These are phyloP conservation scores for Morpho achilles DNA, from an alignment of 2,888 invertebrate genomes.

Conservation along the genomic window DNA sequence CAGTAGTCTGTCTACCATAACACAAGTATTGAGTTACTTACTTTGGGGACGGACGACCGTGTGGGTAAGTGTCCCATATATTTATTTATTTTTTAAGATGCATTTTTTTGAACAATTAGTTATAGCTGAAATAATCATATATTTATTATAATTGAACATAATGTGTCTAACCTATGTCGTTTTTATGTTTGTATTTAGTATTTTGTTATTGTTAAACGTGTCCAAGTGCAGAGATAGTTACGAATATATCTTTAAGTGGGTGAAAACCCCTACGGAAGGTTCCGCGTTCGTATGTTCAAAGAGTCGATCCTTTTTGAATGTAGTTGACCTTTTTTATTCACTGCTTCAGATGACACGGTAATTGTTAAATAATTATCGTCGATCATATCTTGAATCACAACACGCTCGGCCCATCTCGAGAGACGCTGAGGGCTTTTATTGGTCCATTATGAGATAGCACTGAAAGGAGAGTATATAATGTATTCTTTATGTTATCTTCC, in stretches of 20 bases:
- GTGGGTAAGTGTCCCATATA: no score
- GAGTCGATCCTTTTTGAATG: constrained; percentile 20
- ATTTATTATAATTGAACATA: no score
- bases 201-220: no score
- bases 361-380: constrained; percentile 29
- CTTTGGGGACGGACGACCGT: no score
- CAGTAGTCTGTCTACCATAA: no score
- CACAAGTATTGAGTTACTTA: no score
- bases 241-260: not conserved
- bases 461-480: not conserved
- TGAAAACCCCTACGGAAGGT: constrained; percentile 1
- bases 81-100: no score
- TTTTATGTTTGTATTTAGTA: no score
- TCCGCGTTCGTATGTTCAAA: constrained; percentile 15
- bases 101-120: no score
- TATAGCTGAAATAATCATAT: no score
- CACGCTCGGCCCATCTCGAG: constrained; percentile 1
- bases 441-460: constrained; percentile 2
- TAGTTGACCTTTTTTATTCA: constrained; percentile 25
- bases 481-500: not conserved
- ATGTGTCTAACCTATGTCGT: no score
- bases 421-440: constrained; percentile 3
- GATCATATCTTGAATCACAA: constrained; percentile 24
- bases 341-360: constrained; percentile 21
- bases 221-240: no score